Evolutionary conservation across 2,113 vertebrate species (phyloP), one percentile per base, ranked within the genome.

Genomic region (Chrysemys picta): DNA sequence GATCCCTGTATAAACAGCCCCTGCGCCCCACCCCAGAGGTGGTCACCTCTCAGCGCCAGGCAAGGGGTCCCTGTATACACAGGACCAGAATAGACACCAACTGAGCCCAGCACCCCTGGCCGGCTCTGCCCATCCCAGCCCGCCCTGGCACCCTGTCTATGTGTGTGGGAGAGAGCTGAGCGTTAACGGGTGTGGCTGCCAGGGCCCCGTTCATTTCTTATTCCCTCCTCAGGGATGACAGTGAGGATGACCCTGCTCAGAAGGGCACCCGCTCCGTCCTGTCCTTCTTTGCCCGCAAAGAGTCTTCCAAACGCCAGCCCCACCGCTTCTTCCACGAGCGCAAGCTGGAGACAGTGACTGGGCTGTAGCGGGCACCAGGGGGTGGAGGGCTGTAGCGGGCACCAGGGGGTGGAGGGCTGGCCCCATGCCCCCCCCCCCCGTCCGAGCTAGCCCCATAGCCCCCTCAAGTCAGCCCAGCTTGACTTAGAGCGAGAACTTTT

Each of bases 301-400:
- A 95, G n/a, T 82, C 91, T 50, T 11, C 76, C 13, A 80, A 89
- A 16, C 97, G 93, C 52, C 97, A 98, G 80, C 92, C 97, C 4
- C 99, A 99, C 94, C 98, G 99, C 17, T 99, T 98, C 97, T 99
- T 99, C 97, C 96, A 97, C 1, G 99, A 99, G 57, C 96, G 99
- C 29, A 98, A 98, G 89, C 98, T 99, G 93, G 98, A 98, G 96
- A 95, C 98, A 19, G 96, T 99, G 82, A 89, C 57, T 16, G 88
- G 93, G 75, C 94, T 98, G 13, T 98, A 97, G 87, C 7, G 31
- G 35, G 57, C 29, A 5, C 5, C 65, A 16, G 3, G 24, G 65
- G 49, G 79, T 56, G 81, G n/a, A 29, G 19, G 17, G 17, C 35
- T 38, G 65, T 98, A 97, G 87, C 7, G 31, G 35, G 57, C 29